A percentile compares a stretch with the other conserved stretches of the same genome.
Evolutionary conservation across 2,113 vertebrate species (phyloP).

Genomic region (Colaptes auratus): DNA sequence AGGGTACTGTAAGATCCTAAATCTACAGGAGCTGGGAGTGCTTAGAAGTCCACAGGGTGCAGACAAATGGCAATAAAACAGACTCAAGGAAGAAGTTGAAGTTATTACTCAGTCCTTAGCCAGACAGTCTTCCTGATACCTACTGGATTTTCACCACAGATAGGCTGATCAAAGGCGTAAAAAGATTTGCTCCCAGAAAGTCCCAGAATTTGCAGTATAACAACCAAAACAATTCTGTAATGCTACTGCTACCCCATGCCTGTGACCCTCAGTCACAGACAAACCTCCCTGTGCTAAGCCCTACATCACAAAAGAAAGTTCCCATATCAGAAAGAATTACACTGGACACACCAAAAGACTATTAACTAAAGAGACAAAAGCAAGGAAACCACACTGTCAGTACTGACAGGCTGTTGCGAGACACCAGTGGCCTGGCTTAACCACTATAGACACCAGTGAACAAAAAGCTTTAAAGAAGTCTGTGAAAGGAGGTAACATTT

Average conservation of each 20-base stretch:
- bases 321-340: not conserved
- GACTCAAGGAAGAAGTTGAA: not conserved
- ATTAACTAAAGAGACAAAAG: not conserved
- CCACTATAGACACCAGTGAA: not conserved
- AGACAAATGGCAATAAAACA: not conserved
- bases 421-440: not conserved
- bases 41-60: not conserved
- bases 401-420: not conserved
- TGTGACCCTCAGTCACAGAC: not conserved
- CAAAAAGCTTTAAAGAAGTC: not conserved
- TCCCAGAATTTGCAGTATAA: not conserved
- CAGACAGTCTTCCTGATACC: not conserved
- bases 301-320: not conserved
- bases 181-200: not conserved
- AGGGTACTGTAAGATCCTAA: not conserved
- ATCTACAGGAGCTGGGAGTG: not conserved
- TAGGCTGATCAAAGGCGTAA: not conserved
- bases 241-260: not conserved
- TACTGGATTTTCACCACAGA: not conserved
- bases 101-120: not conserved
- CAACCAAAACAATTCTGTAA: not conserved
- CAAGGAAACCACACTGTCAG: not conserved
- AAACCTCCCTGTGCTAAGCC: not conserved
- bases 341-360: not conserved
- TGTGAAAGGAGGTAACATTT: not conserved